phyloP scores from a whole-genome alignment of 1,140 invertebrate genomes.

The Calliphora vicina region DNA sequence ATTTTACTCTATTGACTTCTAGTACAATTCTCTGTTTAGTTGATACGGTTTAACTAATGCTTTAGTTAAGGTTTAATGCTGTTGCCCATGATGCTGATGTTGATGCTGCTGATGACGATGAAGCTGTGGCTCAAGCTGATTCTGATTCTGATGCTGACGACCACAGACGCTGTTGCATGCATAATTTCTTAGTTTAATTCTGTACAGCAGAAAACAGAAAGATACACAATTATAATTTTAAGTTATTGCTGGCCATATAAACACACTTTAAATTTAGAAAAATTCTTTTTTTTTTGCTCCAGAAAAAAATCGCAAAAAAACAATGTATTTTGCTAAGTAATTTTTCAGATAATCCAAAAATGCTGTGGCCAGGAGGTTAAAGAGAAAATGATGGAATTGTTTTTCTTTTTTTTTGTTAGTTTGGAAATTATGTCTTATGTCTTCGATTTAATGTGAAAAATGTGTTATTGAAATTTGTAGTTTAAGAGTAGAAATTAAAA shows the following conservation, averaged over 20 bases:
- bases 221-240: constrained; percentile 29
- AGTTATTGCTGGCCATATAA: constrained; percentile 23
- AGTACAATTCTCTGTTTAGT: constrained; percentile 5
- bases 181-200: constrained; percentile 25
- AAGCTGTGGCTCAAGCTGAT: background rate
- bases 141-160: constrained; percentile 18
- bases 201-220: background rate
- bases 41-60: constrained; percentile 27
- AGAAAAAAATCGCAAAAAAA: background rate
- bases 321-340: background rate
- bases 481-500: no score
- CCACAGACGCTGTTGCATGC: constrained; percentile 34
- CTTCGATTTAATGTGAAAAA: background rate
- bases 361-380: background rate
- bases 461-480: no score
- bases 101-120: background rate
- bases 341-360: background rate
- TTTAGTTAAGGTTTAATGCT: constrained; percentile 16
- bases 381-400: background rate
- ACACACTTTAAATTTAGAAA: background rate
- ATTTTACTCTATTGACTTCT: constrained; percentile 31
- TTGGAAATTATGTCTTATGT: background rate
- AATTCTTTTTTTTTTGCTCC: background rate
- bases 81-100: background rate
- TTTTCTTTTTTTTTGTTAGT: background rate